phyloP scores from a whole-genome alignment of 2,888 invertebrate genomes.

The Lamellibrachia satsuma region DNA sequence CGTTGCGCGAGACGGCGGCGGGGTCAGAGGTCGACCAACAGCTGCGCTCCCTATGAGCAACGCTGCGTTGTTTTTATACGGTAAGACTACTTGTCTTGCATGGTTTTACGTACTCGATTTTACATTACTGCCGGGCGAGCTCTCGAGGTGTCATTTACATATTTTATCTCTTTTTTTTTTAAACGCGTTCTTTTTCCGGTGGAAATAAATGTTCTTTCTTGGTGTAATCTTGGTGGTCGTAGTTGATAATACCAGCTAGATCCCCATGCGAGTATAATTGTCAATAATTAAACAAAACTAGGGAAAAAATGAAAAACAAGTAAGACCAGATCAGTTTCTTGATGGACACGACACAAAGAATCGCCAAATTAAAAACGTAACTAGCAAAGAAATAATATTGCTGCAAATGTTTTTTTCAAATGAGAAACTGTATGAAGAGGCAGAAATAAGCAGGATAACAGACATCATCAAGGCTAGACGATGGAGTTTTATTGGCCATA shows the following conservation, averaged over 20 bases:
- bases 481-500: too few relatives aligned
- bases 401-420: neutral
- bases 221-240: neutral
- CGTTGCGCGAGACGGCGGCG: neutral
- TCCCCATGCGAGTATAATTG: neutral
- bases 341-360: neutral
- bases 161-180: neutral
- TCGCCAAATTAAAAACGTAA: neutral
- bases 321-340: neutral
- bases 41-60: neutral
- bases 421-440: too few relatives aligned
- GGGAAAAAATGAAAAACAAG: neutral
- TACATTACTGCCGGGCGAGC: neutral
- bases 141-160: neutral
- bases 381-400: neutral
- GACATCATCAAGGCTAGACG: too few relatives aligned
- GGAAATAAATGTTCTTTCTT: neutral
- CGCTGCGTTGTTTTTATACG: neutral
- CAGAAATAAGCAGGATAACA: too few relatives aligned
- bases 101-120: neutral
- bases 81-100: neutral
- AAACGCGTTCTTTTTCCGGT: neutral
- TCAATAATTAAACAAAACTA: neutral
- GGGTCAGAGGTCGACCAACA: neutral
- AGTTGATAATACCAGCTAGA: neutral